Percentiles rank a stretch among this genome's conserved stretches.
Evolutionary conservation across 2,888 invertebrate species (phyloP).

Genomic region (Drosophila sordidapex): DNA sequence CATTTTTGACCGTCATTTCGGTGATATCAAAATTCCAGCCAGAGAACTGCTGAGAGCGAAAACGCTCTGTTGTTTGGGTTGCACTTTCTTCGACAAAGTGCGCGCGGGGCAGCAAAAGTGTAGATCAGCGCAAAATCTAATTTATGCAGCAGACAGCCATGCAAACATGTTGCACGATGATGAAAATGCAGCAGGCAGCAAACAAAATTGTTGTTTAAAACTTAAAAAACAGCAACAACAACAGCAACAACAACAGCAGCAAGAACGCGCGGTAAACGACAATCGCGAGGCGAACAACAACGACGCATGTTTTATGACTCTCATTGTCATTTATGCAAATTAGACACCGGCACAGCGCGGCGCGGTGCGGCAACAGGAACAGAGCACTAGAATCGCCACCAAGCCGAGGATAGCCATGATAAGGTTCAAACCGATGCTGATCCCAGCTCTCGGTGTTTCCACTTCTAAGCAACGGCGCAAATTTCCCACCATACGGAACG

Average conservation of each 20-base stretch:
- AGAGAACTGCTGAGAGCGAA: conserved; percentile 56
- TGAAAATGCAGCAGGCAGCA: conserved; percentile 39
- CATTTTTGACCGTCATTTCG: conserved; percentile 79
- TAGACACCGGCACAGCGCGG: conserved; percentile 58
- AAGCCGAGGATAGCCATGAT: conserved; percentile 1
- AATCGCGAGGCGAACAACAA: conserved; percentile 66
- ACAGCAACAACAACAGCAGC: conserved; percentile 9
- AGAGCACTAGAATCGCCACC: conserved; percentile 32
- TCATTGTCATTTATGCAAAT: conserved; percentile 82
- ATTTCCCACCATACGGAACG: conserved; percentile 68
- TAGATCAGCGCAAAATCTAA: conserved; percentile 76
- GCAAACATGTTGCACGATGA: conserved; percentile 77
- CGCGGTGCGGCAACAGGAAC: conserved; percentile 9
- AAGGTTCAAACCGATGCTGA: conserved; percentile 24
- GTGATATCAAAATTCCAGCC: conserved; percentile 72
- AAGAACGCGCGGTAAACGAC: conserved; percentile 41
- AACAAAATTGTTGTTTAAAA: conserved; percentile 63
- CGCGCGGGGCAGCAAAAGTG: conserved; percentile 65
- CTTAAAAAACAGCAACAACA: conserved; percentile 26
- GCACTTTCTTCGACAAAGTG: conserved; percentile 69
- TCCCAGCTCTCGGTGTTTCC: conserved; percentile 15
- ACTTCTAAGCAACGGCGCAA: conserved; percentile 69
- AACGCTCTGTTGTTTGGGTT: conserved; percentile 58
- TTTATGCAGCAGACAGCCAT: conserved; percentile 70
- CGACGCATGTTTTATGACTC: conserved; percentile 82